Base-by-base conservation (phyloP, 2,888 invertebrate genomes). In the Drosophila niveifrons region DNA sequence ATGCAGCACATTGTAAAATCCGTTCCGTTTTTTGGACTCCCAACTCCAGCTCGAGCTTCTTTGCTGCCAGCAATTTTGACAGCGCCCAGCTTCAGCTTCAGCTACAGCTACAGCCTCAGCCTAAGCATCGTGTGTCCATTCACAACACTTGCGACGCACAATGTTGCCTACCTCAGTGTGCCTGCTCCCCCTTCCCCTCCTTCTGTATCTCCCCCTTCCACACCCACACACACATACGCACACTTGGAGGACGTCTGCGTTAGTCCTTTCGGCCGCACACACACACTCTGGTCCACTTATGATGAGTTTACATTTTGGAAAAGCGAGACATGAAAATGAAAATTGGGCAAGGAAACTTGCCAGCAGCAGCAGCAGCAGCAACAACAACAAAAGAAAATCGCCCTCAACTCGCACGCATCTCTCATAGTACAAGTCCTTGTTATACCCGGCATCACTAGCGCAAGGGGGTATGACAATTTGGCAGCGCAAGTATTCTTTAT, bases 271-370 rank as follows among this genome's bases (percentile, higher is more conserved):
- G 29, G 62, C 31, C 48, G 31, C 47, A 52, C 23, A 23, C 51
- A 46, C 53, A 23, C 51, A 46, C 53, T 65, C 56, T 83, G 89
- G 87, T 87, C 89, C 85, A 85, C 85, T 85, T 89, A 89, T 85
- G 85, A 85, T 85, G 85, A 85, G 89, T 85, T 85, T 89, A 89
- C 89, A 89, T 85, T 85, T 85, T 85, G 72, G 73, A 69, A 74
- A 64, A 67, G 72, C 80, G 78, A 76, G 75, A 79, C 80, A 80
- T 79, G 79, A 80, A 80, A 79, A 80, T 80, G 81, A 85, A 85
- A 85, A 85, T 89, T 83, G 81, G 79, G 85, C 89, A 84, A 85
- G 72, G 67, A 84, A 75, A 80, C 81, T 79, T 78, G 66, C 73
- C 59, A 72, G 43, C 63, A 70, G 53, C 64, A 66, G 36, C 66